A percentile compares a stretch with the other conserved stretches of the same genome.
phyloP scores from a whole-genome alignment of 2,113 vertebrate species.

The Labeo rohita region DNA sequence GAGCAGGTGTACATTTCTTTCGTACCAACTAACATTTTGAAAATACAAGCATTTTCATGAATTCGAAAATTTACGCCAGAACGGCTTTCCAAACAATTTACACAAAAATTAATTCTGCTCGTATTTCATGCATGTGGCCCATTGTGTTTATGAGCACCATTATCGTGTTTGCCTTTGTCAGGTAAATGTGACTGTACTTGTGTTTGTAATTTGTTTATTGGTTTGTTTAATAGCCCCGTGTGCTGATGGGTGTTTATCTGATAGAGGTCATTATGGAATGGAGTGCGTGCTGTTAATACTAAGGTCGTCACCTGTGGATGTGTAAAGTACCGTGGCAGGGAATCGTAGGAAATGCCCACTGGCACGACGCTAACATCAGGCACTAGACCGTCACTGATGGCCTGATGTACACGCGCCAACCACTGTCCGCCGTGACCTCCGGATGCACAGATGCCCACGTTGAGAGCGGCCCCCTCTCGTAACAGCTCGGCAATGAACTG shows the following conservation, averaged over 20 bases:
- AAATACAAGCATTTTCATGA: too few species aligned
- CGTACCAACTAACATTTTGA: too few species aligned
- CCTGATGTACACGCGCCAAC: slow-evolving; percentile 74
- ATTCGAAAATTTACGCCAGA: too few species aligned
- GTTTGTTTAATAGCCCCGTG: background rate
- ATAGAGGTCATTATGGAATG: slow-evolving; percentile 19
- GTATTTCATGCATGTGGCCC: too few species aligned
- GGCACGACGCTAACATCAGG: slow-evolving; percentile 82
- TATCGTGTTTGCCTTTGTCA: background rate
- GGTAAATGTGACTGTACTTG: background rate
- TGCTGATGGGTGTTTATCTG: background rate
- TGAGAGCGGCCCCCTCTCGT: slow-evolving; percentile 77
- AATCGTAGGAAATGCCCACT: slow-evolving; percentile 84
- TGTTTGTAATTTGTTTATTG: slow-evolving; percentile 25
- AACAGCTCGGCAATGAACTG: slow-evolving; percentile 85
- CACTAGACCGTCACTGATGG: slow-evolving; percentile 68
- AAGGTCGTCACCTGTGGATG: slow-evolving; percentile 57
- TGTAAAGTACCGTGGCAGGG: slow-evolving; percentile 55
- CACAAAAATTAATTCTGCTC: too few species aligned
- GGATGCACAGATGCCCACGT: slow-evolving; percentile 79
- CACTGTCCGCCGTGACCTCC: slow-evolving; percentile 62
- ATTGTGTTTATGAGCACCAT: background rate
- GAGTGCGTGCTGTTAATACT: slow-evolving; percentile 1
- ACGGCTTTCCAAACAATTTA: too few species aligned
- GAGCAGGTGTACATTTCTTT: too few species aligned